Evolutionary conservation across 2,797 vertebrate species (phyloP), one percentile per base, ranked within the genome.

Genomic region (Sternarchorhynchus goeldii): DNA sequence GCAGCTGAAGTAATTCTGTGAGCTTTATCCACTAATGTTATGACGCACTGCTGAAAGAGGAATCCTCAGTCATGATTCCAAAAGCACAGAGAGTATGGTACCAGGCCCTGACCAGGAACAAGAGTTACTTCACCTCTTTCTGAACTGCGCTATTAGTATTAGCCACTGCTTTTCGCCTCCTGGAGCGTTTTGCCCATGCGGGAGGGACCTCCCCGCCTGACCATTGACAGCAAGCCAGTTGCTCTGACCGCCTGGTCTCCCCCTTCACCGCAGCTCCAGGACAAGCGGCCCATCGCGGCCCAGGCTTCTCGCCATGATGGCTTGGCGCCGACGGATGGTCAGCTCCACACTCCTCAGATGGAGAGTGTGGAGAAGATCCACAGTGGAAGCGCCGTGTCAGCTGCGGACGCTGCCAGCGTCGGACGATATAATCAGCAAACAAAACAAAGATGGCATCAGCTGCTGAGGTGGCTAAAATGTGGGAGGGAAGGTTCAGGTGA

Each of bases 31-130:
- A 56, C 50, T 70, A 39, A 55, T 17, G 39, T 56, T 56, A 59
- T 60, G 68, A 57, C 34, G 70, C 34, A 36, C 55, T 73, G 14
- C 64, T 73, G 53, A 65, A 74, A 75, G 60, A 73, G 62, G 71
- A 85, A 79, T 81, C 74, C 32, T 56, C 73, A 39, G 82, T 62
- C 14, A 41, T 66, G 82, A 76, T 83, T 82, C 84, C 84, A 83
- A 14, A 25, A 83, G 75, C 29, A 39, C 74, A 72, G 80, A 78
- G 82, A 72, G 75, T 81, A 76, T 85, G 82, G 84, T 83, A 85
- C 84, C 84, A 83, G 84, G 82, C 84, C 84, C 84, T 80, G 77
- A 85, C 75, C 70, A 73, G 78, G 76, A 85, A 53, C 78, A 58
- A 76, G 76, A 73, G 81, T 85, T 85, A 83, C 82, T 80, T 81